These are phyloP conservation scores for Hecatera dysodea DNA, from an alignment of 2,888 invertebrate species.

Conservation along the genomic window DNA sequence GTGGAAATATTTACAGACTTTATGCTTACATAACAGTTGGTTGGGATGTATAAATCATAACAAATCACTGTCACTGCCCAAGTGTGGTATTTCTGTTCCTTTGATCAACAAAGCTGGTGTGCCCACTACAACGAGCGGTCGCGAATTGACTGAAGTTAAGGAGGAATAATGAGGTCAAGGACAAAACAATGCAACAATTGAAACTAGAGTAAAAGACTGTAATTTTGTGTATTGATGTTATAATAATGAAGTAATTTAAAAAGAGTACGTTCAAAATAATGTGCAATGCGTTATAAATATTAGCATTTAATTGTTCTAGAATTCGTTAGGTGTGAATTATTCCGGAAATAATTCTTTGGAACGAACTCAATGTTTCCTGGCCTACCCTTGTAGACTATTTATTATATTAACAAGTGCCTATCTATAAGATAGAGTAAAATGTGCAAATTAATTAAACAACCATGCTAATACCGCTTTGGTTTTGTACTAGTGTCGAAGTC, in stretches of 20 bases:
- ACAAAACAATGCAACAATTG: slow-evolving; percentile 47
- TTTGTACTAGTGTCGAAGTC: slow-evolving; percentile 87
- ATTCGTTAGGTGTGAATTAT: slow-evolving; percentile 84
- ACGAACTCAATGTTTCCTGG: slow-evolving; percentile 75
- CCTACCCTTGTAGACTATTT: slow-evolving; percentile 69
- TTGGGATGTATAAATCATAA: slow-evolving; percentile 65
- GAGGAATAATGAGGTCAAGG: slow-evolving; percentile 61
- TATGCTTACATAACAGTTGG: slow-evolving; percentile 56
- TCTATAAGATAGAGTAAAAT: slow-evolving; percentile 86
- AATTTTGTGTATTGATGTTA: slow-evolving; percentile 67
- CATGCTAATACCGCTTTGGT: slow-evolving; percentile 87
- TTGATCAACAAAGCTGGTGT: slow-evolving; percentile 54
- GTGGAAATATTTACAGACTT: slow-evolving; percentile 60
- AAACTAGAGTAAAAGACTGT: slow-evolving; percentile 64
- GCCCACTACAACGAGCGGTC: slow-evolving; percentile 28
- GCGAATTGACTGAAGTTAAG: slow-evolving; percentile 35
- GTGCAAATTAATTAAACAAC: slow-evolving; percentile 71
- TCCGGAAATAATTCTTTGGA: slow-evolving; percentile 85
- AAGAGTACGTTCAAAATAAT: slow-evolving; percentile 54
- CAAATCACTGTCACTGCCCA: slow-evolving; percentile 55
- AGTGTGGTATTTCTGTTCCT: slow-evolving; percentile 61
- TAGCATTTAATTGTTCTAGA: slow-evolving; percentile 78
- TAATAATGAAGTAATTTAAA: slow-evolving; percentile 56
- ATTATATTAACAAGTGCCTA: slow-evolving; percentile 75
- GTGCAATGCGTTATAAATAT: slow-evolving; percentile 85